Conservation (phyloP, 2,888 invertebrate genomes). For the Dugesia japonica region DNA sequence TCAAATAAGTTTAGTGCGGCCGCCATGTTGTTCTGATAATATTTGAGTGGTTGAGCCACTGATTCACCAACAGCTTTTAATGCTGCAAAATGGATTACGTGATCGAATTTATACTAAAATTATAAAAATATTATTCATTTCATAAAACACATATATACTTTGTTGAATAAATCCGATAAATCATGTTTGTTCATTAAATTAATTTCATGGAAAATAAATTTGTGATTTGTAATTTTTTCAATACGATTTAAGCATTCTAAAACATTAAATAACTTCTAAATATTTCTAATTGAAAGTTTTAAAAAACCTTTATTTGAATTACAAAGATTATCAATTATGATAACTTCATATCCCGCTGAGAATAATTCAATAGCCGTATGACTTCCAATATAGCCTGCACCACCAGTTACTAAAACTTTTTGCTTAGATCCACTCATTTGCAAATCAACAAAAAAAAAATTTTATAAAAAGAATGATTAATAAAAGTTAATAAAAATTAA, state of each 20-base stretch:
- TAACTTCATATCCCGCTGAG: conserved; percentile 66
- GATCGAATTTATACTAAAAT: conserved; percentile 66
- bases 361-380: conserved; percentile 77
- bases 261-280: neutral
- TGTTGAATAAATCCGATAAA: conserved; percentile 59
- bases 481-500: too few relatives aligned
- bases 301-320: conserved; percentile 66
- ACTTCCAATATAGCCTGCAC: too few relatives aligned
- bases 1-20: conserved; percentile 77
- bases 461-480: too few relatives aligned
- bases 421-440: too few relatives aligned
- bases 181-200: conserved; percentile 59
- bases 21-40: conserved; percentile 81
- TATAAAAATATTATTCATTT: neutral
- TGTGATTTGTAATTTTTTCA: conserved; percentile 61
- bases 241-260: conserved; percentile 65
- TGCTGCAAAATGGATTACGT: conserved; percentile 90
- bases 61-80: conserved; percentile 90
- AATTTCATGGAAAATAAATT: conserved; percentile 57
- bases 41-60: conserved; percentile 71
- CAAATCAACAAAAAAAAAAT: too few relatives aligned
- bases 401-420: too few relatives aligned
- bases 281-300: neutral
- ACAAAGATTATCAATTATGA: conserved; percentile 77
- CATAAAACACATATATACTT: conserved; percentile 50